Base-by-base conservation (phyloP, 2,113 vertebrate genomes). In the Siphamia tubifer region DNA sequence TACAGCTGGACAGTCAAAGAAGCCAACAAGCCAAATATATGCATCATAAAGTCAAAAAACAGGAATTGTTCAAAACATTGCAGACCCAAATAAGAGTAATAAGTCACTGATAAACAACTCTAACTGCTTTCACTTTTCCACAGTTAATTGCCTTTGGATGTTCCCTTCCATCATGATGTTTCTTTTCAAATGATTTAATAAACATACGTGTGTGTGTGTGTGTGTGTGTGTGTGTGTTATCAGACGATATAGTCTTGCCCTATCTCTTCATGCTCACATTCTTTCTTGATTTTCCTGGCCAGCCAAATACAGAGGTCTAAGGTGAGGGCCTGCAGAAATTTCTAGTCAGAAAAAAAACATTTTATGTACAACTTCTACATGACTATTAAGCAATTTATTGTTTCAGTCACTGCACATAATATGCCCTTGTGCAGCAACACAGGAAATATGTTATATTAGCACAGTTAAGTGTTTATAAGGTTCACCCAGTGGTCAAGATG, bases 341-440 rank as follows among this genome's bases (percentile, higher is more conserved):
- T 68, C 55, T 47, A 9, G 20, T 57, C 54, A 84, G 81, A 57
- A 86, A 81, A 84, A 81, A 88, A 85, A 54, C 69, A 85, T 79
- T 57, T 36, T 13, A 36, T 57, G n/a, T n/a, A n/a, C n/a, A n/a
- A n/a, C n/a, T n/a, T 63, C 60, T 52, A 36, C 51, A 44, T n/a
- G 38, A 17, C 71, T 44, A 69, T 68, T 44, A 68, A 63, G 60
- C 42, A 40, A 70, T 58, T 55, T 77, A 53, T 42, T 24, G 32
- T 52, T 56, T 56, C 25, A 76, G 32, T 64, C 17, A 28, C 38
- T 3, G 1, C 10, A 0, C 43, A 27, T 48, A 44, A 54, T 44
- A 31, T 38, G 30, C 58, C 32, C 19, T 28, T 4, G 23, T 32
- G 15, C n/a, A 38, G 7, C 23, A 35, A 13, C 10, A 6, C 4